Conservation (phyloP, 2,113 vertebrate species). For the Shinisaurus crocodilurus region DNA sequence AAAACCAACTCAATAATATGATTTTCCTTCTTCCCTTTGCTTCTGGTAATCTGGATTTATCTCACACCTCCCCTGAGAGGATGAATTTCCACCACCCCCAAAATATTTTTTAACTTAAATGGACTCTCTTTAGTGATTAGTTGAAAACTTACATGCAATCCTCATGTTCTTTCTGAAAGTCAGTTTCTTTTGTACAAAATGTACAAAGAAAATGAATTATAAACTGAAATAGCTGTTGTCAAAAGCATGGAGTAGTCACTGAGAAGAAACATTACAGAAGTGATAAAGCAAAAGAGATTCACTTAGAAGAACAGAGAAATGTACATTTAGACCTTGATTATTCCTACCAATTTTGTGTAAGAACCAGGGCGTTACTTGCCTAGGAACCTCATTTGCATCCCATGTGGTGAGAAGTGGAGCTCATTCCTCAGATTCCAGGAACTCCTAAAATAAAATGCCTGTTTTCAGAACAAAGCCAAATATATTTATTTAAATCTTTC, state of each 20-base stretch:
- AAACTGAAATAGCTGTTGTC: background rate
- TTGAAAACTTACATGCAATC: background rate
- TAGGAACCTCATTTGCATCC: background rate
- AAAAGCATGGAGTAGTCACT: background rate
- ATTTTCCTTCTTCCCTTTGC: background rate
- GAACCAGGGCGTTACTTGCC: background rate
- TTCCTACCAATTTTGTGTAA: background rate
- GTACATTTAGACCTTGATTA: background rate
- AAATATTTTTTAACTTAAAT: background rate
- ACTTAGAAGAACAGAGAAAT: background rate
- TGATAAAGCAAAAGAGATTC: background rate
- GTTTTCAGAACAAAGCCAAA: background rate
- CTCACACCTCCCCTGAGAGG: background rate
- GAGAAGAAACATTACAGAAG: background rate
- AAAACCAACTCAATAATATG: background rate
- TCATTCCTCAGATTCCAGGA: background rate
- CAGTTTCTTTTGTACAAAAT: background rate
- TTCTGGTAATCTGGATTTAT: background rate
- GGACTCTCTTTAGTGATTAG: background rate
- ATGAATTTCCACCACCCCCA: background rate
- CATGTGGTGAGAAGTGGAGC: too few species aligned
- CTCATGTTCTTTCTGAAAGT: background rate
- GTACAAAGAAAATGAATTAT: background rate
- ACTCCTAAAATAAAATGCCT: background rate
- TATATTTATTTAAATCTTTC: background rate